These are phyloP conservation scores for Tonatia bakeri DNA, from an alignment of 2,113 vertebrate genomes.

Conservation along the genomic window DNA sequence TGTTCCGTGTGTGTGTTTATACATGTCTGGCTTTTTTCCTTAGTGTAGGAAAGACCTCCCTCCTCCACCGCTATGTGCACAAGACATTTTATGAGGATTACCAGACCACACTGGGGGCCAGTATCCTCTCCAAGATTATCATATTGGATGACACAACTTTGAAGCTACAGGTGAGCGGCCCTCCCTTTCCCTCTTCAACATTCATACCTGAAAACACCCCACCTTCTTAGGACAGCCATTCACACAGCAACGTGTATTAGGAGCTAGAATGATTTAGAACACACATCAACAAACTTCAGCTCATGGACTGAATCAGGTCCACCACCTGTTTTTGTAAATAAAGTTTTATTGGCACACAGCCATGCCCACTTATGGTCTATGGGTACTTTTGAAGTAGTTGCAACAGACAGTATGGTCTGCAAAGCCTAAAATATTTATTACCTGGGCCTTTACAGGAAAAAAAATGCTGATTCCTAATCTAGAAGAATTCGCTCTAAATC, in stretches of 20 bases:
- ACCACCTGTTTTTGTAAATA: background rate
- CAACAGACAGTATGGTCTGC: background rate
- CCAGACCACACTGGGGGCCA: constrained; percentile 85
- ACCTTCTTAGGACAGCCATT: background rate
- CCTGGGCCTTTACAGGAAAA: background rate
- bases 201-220: background rate
- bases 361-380: background rate
- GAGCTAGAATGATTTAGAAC: background rate
- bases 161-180: constrained; percentile 83
- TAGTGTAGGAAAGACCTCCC: constrained; percentile 87
- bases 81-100: constrained; percentile 84
- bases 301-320: background rate
- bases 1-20: background rate
- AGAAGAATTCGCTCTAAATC: background rate
- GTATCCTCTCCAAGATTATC: constrained; percentile 83
- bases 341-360: background rate
- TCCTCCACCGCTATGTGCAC: constrained; percentile 86
- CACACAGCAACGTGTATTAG: background rate
- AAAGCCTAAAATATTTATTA: background rate
- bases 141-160: constrained; percentile 76
- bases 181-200: background rate
- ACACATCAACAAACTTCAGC: background rate
- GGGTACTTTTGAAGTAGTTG: background rate
- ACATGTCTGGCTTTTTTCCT: background rate
- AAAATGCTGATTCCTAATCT: background rate